Evolutionary conservation across 2,113 vertebrate species (phyloP).

Genomic region (Seriola dumerili): DNA sequence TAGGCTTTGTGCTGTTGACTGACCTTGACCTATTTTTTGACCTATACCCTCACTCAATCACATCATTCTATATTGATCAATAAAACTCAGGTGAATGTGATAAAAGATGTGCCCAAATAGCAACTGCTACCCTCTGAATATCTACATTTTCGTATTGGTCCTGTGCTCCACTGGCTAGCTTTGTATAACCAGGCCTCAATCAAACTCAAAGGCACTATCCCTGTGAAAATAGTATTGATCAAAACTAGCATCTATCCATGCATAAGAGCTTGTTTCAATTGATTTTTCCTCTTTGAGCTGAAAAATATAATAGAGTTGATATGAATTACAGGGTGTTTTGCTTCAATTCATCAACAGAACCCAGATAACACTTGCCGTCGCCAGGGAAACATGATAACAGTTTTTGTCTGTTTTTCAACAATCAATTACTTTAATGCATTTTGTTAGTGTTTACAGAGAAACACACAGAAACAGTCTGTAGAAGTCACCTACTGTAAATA

Average conservation of each 20-base stretch:
- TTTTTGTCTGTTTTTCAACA: constrained; percentile 90
- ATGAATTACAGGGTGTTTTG: constrained; percentile 91
- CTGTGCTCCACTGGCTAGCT: constrained; percentile 37
- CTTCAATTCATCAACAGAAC: constrained; percentile 90
- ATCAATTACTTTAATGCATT: constrained; percentile 92
- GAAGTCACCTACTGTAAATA: constrained; percentile 63
- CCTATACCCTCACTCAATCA: constrained; percentile 78
- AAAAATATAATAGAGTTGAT: constrained; percentile 85
- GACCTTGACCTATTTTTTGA: constrained; percentile 86
- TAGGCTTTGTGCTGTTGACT: constrained; percentile 72
- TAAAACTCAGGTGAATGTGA: constrained; percentile 66
- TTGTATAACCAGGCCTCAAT: constrained; percentile 76
- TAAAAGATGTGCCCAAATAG: constrained; percentile 59
- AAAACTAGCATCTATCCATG: constrained; percentile 80
- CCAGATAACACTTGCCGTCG: constrained; percentile 90
- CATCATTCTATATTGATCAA: constrained; percentile 70
- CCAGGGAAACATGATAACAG: constrained; percentile 90
- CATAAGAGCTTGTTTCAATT: constrained; percentile 84
- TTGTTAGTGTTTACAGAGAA: constrained; percentile 83
- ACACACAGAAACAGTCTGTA: constrained; percentile 64
- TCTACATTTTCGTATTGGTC: constrained; percentile 53
- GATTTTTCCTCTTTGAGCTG: constrained; percentile 83
- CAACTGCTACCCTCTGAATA: constrained; percentile 37
- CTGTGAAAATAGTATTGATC: constrained; percentile 85
- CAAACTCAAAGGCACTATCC: constrained; percentile 79